Base-by-base conservation (phyloP, 1,140 invertebrate genomes). In the Trichoplusia ni region DNA sequence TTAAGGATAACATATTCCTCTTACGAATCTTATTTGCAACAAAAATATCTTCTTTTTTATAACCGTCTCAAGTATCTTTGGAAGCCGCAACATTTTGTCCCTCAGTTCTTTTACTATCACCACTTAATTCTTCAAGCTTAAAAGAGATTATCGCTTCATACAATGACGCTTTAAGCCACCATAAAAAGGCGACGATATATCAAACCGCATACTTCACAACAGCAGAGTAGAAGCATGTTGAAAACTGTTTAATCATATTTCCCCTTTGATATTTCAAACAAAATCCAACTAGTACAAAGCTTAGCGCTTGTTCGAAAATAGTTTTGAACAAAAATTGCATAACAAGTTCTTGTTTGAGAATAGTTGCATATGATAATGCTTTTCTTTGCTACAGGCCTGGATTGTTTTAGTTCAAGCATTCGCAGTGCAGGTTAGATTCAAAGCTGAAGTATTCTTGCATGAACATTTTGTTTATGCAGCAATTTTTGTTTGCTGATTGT, bases 261-360 rank as follows among this genome's bases (percentile, higher is more conserved):
- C 37, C 9, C 4, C 21, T 58, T 58, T 58, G 38, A 58, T 58
- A 58, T 58, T 58, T 11, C 38, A 31, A 42, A 58, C 21, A 58
- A 58, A 58, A 42, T 44, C 25, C 23, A 58, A 29, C 54, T 31
- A 42, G 38, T 13, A 27, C 37, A 58, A 58, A 44, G 37, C 38
- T 44, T 58, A 58, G 25, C 37, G 37, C 38, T 42, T 58, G 54
- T 58, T 58, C 38, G 38, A 31, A 44, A 58, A 58, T 58, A 58
- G 54, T 58, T 58, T 58, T 21, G 23, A 58, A 58, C 38, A 58
- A 58, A 58, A 58, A 58, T 42, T 58, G 54, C 23, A 58, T 58
- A 58, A 58, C 37, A 44, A 58, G 38, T 58, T 42, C 27, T 37
- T 25, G 21, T 40, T 27, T n/a, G 54, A 33, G 38, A 44, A 58